A percentile compares a stretch with the other conserved stretches of the same genome.
These are phyloP conservation scores for Coturnix japonica DNA, from an alignment of 2,113 vertebrate genomes.

Conservation along the genomic window DNA sequence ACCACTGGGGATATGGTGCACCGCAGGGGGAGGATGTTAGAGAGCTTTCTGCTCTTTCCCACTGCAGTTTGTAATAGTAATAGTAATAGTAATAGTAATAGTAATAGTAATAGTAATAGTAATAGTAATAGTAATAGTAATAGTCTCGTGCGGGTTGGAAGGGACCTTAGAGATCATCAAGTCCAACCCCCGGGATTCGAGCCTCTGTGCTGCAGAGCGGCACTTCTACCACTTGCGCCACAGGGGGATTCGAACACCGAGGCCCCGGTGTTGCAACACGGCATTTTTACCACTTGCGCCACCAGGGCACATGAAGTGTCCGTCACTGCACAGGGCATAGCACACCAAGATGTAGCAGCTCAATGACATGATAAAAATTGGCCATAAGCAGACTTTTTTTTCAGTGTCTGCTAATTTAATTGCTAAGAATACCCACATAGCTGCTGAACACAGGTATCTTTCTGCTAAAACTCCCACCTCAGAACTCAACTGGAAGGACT, in stretches of 20 bases:
- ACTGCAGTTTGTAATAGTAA: rapidly evolving
- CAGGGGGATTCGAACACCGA: no score
- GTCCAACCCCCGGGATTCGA: no score
- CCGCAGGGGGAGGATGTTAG: no score
- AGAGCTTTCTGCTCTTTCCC: rapidly evolving
- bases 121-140: no score
- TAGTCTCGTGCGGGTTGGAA: no score
- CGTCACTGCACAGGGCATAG: not conserved
- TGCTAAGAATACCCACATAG: rapidly evolving
- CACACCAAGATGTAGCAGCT: rapidly evolving
- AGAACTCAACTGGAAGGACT: not conserved
- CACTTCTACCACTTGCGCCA: no score
- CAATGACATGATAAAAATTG: not conserved
- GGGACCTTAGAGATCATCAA: no score
- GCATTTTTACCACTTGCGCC: no score
- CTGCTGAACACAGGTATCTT: not conserved
- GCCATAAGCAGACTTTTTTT: not conserved
- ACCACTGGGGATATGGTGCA: rapidly evolving
- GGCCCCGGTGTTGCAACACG: no score
- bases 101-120: no score
- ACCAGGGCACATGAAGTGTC: rapidly evolving
- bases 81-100: no score
- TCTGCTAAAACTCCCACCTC: not conserved
- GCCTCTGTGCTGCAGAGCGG: no score
- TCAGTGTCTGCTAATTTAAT: not conserved